phyloP scores from a whole-genome alignment of 2,113 vertebrate species.

The Neoarius graeffei region DNA sequence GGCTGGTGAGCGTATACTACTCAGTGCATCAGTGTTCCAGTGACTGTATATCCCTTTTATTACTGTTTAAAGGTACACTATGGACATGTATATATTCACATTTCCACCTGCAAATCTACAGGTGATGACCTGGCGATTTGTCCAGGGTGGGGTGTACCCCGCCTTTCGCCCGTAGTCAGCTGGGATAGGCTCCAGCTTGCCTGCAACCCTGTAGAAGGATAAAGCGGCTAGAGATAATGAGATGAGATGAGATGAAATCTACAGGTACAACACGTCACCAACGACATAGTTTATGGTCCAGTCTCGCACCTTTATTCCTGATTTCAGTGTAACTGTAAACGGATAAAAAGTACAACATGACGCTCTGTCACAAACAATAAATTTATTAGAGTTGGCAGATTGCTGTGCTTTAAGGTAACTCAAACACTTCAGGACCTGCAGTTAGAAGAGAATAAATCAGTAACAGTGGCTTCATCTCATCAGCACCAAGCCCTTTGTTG shows the following conservation, averaged over 20 bases:
- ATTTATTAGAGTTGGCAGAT: neutral
- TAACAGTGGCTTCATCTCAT: neutral
- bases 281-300: too few species aligned
- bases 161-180: too few species aligned
- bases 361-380: neutral
- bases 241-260: too few species aligned
- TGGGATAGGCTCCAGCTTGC: too few species aligned
- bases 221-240: too few species aligned
- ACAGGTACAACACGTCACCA: too few species aligned
- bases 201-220: too few species aligned
- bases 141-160: too few species aligned
- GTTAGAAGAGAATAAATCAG: neutral
- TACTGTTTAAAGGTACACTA: neutral
- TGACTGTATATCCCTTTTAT: neutral
- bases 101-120: neutral
- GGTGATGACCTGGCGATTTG: too few species aligned
- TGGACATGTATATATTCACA: neutral
- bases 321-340: neutral
- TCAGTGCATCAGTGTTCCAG: neutral
- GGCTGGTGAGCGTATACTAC: neutral
- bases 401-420: neutral
- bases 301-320: neutral
- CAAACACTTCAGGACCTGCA: neutral
- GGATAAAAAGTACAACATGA: neutral
- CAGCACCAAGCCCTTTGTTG: neutral